Conservation (phyloP, 2,113 vertebrate species). For the Oenanthe melanoleuca region DNA sequence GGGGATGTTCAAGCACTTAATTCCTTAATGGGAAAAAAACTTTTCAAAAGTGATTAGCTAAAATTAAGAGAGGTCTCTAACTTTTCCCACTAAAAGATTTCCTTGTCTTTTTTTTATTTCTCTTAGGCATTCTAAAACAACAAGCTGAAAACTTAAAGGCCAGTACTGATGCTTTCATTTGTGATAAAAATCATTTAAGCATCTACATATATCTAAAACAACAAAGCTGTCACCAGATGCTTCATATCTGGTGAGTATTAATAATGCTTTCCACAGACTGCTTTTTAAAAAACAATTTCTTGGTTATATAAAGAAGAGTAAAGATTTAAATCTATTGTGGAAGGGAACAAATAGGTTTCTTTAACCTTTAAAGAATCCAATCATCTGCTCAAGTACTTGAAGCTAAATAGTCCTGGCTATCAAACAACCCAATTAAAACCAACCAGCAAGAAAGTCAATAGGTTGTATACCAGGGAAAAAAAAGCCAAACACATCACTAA, state of each 20-base stretch:
- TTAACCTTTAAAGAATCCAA: slow-evolving; percentile 69
- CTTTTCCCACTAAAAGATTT: neutral
- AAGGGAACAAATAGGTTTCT: slow-evolving; percentile 62
- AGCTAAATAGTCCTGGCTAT: slow-evolving; percentile 64
- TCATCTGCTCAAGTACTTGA: slow-evolving; percentile 48
- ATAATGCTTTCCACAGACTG: slow-evolving; percentile 47
- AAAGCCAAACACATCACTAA: neutral
- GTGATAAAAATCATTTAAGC: slow-evolving; percentile 29
- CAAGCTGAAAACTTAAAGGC: slow-evolving; percentile 46
- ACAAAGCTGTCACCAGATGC: neutral
- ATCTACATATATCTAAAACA: slow-evolving; percentile 34
- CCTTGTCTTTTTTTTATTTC: slow-evolving; percentile 41
- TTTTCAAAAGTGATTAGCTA: neutral
- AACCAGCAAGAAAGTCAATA: slow-evolving; percentile 59
- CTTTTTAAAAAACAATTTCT: slow-evolving; percentile 51
- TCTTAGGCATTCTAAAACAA: slow-evolving; percentile 51
- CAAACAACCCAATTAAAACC: slow-evolving; percentile 60
- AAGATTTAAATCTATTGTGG: slow-evolving; percentile 40
- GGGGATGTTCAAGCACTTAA: neutral
- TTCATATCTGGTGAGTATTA: slow-evolving; percentile 20
- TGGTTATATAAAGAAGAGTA: slow-evolving; percentile 23
- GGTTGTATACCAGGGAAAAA: slow-evolving; percentile 27
- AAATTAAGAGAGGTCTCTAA: slow-evolving; percentile 60
- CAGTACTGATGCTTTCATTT: slow-evolving; percentile 34
- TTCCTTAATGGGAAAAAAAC: neutral